These are phyloP conservation scores for Drosophila pruinosa DNA, from an alignment of 1,140 invertebrate species.

Conservation along the genomic window DNA sequence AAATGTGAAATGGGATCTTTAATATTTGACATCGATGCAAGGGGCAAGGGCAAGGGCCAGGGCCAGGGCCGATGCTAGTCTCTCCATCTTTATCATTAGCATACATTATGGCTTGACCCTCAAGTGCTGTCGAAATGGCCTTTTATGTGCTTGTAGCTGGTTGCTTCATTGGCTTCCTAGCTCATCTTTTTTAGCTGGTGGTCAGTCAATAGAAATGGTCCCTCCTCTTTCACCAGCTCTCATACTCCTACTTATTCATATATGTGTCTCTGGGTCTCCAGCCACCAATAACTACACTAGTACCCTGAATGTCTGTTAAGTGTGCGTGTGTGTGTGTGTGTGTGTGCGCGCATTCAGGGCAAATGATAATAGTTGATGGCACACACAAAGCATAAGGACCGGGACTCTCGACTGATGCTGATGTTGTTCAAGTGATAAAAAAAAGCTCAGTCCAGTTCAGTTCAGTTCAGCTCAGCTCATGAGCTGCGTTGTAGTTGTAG, in stretches of 20 bases:
- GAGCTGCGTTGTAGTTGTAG: slow-evolving; percentile 25
- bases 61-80: neutral
- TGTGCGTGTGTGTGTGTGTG: neutral
- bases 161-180: slow-evolving; percentile 62
- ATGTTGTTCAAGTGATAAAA: slow-evolving; percentile 50
- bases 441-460: slow-evolving; percentile 17
- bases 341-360: slow-evolving; percentile 23
- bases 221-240: neutral
- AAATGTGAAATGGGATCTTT: slow-evolving; percentile 44
- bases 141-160: slow-evolving; percentile 67
- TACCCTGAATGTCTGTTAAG: too few relatives aligned
- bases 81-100: slow-evolving; percentile 68
- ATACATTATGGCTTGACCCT: slow-evolving; percentile 67
- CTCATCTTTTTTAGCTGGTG: slow-evolving; percentile 28
- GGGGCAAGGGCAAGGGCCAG: neutral
- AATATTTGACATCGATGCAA: slow-evolving; percentile 33
- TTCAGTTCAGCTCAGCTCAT: slow-evolving; percentile 4
- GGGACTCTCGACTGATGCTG: slow-evolving; percentile 16
- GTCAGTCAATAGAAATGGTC: slow-evolving; percentile 22
- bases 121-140: slow-evolving; percentile 68
- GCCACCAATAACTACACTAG: slow-evolving; percentile 20
- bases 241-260: neutral
- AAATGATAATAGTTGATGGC: slow-evolving; percentile 66
- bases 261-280: slow-evolving; percentile 32
- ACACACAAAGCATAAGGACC: slow-evolving; percentile 24